Conservation (phyloP, 2,113 vertebrate genomes). For the Siphamia tubifer region DNA sequence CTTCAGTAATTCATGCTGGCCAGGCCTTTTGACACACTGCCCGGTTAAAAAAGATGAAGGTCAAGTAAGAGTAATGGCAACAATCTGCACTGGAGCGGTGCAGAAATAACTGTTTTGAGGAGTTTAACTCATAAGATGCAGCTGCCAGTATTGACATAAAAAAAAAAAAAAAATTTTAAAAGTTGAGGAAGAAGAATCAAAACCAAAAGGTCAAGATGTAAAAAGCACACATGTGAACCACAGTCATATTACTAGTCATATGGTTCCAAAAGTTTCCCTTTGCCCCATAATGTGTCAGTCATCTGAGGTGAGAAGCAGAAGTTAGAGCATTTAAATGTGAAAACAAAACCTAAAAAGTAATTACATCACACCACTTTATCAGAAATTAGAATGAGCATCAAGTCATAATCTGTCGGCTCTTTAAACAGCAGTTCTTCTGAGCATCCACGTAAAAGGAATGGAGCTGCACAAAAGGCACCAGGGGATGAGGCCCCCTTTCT, state of each 20-base stretch:
- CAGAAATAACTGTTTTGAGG: background rate
- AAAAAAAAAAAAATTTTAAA: too few relatives aligned
- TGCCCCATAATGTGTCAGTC: background rate
- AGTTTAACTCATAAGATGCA: background rate
- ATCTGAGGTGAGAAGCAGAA: background rate
- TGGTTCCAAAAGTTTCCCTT: background rate
- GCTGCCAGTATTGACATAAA: background rate
- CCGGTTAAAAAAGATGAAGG: conserved; percentile 37
- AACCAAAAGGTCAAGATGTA: background rate
- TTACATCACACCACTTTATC: background rate
- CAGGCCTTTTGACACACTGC: conserved; percentile 47
- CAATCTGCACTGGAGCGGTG: conserved; percentile 9
- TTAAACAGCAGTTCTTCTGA: conserved; percentile 29
- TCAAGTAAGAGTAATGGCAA: conserved; percentile 22
- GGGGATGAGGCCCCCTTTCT: conserved; percentile 73
- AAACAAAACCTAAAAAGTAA: background rate
- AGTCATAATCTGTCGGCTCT: background rate
- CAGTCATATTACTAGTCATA: background rate
- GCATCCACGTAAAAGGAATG: conserved; percentile 15
- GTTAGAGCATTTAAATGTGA: background rate
- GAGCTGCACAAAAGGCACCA: conserved; percentile 64
- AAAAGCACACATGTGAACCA: background rate
- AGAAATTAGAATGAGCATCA: background rate
- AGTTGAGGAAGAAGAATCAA: conserved; percentile 33
- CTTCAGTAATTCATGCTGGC: conserved; percentile 55